A percentile compares a stretch with the other conserved stretches of the same genome.
phyloP scores from a whole-genome alignment of 2,113 vertebrate genomes.

The Brachypodius melanocephalos region DNA sequence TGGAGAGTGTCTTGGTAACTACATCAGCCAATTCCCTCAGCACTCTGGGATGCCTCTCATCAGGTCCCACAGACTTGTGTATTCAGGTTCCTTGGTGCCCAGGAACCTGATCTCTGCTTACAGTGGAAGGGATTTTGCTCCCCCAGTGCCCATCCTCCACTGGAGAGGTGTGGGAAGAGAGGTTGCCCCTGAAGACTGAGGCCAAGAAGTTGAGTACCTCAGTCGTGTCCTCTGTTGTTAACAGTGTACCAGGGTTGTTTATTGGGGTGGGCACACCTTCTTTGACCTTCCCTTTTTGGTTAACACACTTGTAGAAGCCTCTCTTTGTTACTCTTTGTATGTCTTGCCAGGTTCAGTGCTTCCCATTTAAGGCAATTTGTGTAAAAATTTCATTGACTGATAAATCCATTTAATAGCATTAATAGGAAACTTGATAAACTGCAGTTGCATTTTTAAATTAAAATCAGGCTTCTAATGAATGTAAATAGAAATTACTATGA shows the following conservation, averaged over 20 bases:
- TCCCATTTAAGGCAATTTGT: not conserved
- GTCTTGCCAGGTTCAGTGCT: not conserved
- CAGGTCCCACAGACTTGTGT: accelerated
- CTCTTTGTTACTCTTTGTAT: not conserved
- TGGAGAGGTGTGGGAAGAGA: not conserved
- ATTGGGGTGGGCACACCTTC: not conserved
- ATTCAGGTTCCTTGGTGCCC: not conserved
- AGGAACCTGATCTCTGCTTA: not conserved
- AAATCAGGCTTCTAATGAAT: not conserved
- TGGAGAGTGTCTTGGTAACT: not conserved
- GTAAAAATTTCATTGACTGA: not conserved
- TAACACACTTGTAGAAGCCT: not conserved
- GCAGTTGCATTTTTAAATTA: conserved; percentile 11
- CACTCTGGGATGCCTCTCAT: not conserved
- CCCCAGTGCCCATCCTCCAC: not conserved
- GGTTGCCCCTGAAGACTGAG: not conserved
- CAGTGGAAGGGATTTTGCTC: not conserved
- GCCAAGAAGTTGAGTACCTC: not conserved
- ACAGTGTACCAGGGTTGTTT: not conserved
- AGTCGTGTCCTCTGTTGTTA: not conserved
- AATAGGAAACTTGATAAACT: not conserved
- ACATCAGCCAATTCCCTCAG: not conserved
- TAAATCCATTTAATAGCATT: not conserved
- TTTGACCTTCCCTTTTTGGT: not conserved
- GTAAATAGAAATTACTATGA: not conserved